Evolutionary conservation across 2,888 invertebrate species (phyloP).

Genomic region (Cataglyphis cursor): DNA sequence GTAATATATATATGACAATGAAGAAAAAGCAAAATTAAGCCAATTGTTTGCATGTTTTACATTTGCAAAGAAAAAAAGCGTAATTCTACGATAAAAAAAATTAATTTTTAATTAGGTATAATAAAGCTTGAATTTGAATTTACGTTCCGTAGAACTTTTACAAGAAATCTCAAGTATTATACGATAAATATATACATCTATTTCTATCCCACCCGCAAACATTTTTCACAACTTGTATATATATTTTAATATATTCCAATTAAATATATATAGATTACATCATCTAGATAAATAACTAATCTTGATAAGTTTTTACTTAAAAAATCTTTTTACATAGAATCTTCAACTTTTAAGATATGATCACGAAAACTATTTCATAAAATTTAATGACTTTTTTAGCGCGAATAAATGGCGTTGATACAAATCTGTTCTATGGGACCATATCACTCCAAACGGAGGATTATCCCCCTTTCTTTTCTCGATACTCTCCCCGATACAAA

Average conservation of each 20-base stretch:
- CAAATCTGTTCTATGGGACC: not conserved
- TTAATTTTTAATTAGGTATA: not conserved
- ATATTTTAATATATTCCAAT: too few relatives aligned
- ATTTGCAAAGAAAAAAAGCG: not conserved
- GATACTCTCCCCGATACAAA: conserved; percentile 9
- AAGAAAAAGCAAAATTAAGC: not conserved
- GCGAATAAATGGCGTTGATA: not conserved
- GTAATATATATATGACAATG: not conserved
- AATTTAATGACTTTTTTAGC: not conserved
- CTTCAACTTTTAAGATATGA: not conserved
- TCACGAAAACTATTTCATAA: not conserved
- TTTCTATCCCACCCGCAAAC: not conserved
- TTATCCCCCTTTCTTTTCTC: not conserved
- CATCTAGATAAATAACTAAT: not conserved
- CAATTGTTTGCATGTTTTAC: not conserved
- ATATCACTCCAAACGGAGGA: conserved; percentile 3
- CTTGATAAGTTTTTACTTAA: not conserved
- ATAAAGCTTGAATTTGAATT: conserved; percentile 24
- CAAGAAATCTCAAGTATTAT: not conserved
- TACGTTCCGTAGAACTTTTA: not conserved
- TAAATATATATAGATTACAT: not conserved
- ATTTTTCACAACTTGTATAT: not conserved
- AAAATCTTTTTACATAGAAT: not conserved
- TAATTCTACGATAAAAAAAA: not conserved
- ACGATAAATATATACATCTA: not conserved